These are phyloP conservation scores for Leptoclinus maculatus DNA, from an alignment of 2,797 vertebrate genomes.

Conservation along the genomic window DNA sequence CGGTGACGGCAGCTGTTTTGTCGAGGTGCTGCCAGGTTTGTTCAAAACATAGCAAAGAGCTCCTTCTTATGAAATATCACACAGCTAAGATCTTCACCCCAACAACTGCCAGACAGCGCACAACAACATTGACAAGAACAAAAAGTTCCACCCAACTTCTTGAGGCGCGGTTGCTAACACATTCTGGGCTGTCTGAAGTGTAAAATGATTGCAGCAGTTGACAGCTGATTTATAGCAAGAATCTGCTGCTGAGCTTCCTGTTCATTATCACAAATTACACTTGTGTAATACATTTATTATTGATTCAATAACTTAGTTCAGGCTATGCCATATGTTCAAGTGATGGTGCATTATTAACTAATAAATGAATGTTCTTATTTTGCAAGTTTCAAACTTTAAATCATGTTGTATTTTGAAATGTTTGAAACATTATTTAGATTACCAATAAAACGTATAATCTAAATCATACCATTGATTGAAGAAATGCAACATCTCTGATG, in stretches of 20 bases:
- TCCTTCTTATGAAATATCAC: conserved; percentile 23
- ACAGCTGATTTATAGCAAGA: neutral
- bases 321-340: neutral
- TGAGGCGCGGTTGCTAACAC: neutral
- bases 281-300: too few relatives aligned
- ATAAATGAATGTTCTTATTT: neutral
- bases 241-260: neutral
- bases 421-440: neutral
- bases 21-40: conserved; percentile 17
- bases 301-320: conserved; percentile 1
- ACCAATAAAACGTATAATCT: neutral
- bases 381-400: neutral
- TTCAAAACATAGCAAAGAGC: conserved; percentile 13
- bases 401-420: neutral
- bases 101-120: neutral
- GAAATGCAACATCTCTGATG: neutral
- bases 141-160: conserved; percentile 1
- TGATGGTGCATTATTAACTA: neutral
- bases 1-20: conserved; percentile 27
- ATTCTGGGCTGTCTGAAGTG: neutral
- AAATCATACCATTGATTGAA: neutral
- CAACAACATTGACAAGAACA: conserved; percentile 21
- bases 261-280: neutral
- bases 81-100: conserved; percentile 8
- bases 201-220: neutral